Evolutionary conservation across 2,888 invertebrate genomes (phyloP), one percentile per base, ranked within the genome.

Genomic region (Cheilosia urbana): DNA sequence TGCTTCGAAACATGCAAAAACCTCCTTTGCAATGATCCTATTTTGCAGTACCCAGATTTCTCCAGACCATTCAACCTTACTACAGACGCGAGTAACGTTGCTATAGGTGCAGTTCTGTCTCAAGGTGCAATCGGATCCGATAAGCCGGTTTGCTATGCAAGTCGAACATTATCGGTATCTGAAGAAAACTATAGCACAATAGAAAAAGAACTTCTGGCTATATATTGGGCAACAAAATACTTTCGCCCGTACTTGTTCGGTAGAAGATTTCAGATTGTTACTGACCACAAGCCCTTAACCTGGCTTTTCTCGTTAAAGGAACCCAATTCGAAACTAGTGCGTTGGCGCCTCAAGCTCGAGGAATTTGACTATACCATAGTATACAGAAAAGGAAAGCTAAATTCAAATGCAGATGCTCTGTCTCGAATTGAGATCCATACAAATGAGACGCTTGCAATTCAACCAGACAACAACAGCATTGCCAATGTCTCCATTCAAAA

Each of bases 31-130:
- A 72, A 66, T 42, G 53, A 88, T 21, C 91, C 90, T 0, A 87
- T 92, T 4, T 63, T 92, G 24, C 88, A 89, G 68, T 92, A 90
- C 40, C 90, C 90, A 2, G 90, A 73, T 30, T 80, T 80, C 27
- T 5, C 9, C 4, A 42, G 55, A 19, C 75, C 87, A 4, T 91
- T 90, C 65, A 71, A 80, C 9, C 11, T 90, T 15, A 89, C 90
- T 4, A 89, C 89, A 0, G 90, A 91, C 57, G 90, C 89, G 0
- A 88, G 87, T 17, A 72, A 89, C 17, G 87, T 51, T 15, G 65
- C 51, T 19, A 11, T 65, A 24, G 65, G 37, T 3, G 51, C 53
- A 49, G 51, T 60, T 13, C 24, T 71, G 21, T 51, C 37, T 11
- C 60, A 62, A 37, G 49, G 58, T 15, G 27, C 13, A 4, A 51